A percentile compares a stretch with the other conserved stretches of the same genome.
Evolutionary conservation across 2,797 vertebrate genomes (phyloP).

Genomic region (Acanthiza pusilla): DNA sequence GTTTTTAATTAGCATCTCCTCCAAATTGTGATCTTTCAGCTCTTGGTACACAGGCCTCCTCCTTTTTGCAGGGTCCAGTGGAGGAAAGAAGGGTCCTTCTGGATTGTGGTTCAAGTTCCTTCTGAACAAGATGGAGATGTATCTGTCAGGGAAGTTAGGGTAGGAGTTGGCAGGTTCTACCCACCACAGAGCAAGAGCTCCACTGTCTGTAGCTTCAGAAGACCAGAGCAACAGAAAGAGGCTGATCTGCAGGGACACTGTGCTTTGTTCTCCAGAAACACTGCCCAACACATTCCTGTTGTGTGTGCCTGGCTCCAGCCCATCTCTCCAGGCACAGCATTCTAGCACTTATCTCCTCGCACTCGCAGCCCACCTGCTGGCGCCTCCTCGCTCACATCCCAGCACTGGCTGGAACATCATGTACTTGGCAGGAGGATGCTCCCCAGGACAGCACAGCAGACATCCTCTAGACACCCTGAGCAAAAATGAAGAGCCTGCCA

Average conservation of each 20-base stretch:
- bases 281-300: neutral
- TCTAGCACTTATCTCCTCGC: neutral
- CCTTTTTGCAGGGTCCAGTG: neutral
- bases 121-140: neutral
- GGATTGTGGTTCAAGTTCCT: neutral
- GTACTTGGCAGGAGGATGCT: neutral
- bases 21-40: neutral
- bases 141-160: neutral
- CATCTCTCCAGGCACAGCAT: neutral
- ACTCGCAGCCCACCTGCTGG: neutral
- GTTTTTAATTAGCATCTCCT: neutral
- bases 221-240: neutral
- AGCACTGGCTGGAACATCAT: fast-evolving
- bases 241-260: neutral
- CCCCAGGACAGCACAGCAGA: neutral
- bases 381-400: neutral
- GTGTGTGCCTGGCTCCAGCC: neutral
- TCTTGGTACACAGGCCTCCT: neutral
- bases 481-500: neutral
- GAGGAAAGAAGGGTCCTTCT: neutral
- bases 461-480: neutral
- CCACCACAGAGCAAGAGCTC: neutral
- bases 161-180: neutral
- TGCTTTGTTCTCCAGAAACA: neutral
- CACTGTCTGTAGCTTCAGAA: neutral